Base-by-base conservation (phyloP, 2,888 invertebrate species). In the Idaea biselata region DNA sequence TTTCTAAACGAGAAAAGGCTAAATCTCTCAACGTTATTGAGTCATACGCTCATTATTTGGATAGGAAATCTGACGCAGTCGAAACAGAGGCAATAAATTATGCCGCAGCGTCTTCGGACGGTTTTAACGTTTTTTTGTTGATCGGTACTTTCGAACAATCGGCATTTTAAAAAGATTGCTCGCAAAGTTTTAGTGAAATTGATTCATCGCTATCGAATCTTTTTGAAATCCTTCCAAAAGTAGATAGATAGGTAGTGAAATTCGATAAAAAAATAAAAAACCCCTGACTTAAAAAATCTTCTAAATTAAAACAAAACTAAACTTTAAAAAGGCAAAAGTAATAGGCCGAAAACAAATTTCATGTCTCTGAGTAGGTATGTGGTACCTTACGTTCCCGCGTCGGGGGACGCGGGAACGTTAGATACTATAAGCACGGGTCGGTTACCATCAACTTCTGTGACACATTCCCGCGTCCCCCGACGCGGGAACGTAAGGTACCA, bases 21-120 rank as follows among this genome's bases (percentile, higher is more conserved):
- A 84, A 84, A 88, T 88, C 87, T 79, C 81, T 86, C 84, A 80
- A 76, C 81, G 69, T 74, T 78, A 85, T 81, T 84, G 85, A 84
- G 79, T 87, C 84, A 83, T 67, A 76, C 75, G 74, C 77, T 75
- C 79, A 77, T 82, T 78, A 79, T 78, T 78, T 78, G 68, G 80
- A 76, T 81, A 81, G 78, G 80, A 78, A 80, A 79, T 80, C 82
- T 79, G 80, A 80, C 81, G 76, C 81, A 83, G 82, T 85, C 82
- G 85, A 80, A 78, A 79, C 76, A 80, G 77, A 74, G 73, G 76
- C 72, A 78, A 86, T 88, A 86, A 88, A 89, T 88, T 76, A 78
- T 76, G 77, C 75, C 77, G 73, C 75, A 73, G 74, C 71, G 73
- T 76, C 76, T 73, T 71, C 75, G 71, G 71, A 63, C 65, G 66